phyloP scores from a whole-genome alignment of 2,113 vertebrate genomes.

The Barbus barbus region DNA sequence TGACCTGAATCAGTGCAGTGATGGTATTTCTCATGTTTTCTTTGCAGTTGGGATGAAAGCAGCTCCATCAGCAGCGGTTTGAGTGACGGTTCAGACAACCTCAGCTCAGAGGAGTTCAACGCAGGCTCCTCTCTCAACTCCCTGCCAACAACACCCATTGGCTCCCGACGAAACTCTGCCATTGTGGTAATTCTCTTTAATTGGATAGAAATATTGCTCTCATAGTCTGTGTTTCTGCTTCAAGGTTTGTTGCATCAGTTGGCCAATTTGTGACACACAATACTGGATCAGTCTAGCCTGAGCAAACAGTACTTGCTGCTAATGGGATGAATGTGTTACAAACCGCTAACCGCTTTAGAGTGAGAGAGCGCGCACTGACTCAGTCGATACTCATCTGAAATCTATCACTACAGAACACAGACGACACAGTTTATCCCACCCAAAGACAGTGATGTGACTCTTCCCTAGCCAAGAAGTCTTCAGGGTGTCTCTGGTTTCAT shows the following conservation, averaged over 20 bases:
- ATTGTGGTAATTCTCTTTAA: constrained; percentile 80
- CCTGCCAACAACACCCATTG: constrained; percentile 87
- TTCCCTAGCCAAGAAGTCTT: constrained; percentile 5
- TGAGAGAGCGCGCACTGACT: background rate
- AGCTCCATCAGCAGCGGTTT: constrained; percentile 97
- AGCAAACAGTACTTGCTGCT: background rate
- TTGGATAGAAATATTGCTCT: background rate
- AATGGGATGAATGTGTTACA: constrained; percentile 37
- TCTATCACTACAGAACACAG: constrained; percentile 12
- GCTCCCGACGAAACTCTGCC: constrained; percentile 87
- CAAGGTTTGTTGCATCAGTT: too few species aligned
- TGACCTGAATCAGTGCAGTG: background rate
- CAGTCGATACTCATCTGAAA: constrained; percentile 35
- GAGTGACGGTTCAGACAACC: constrained; percentile 96
- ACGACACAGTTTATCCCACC: constrained; percentile 11
- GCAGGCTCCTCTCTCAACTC: constrained; percentile 94
- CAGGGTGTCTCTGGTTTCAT: constrained; percentile 22
- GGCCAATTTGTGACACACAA: constrained; percentile 1
- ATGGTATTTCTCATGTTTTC: constrained; percentile 30
- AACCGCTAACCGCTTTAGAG: constrained; percentile 7
- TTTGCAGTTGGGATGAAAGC: constrained; percentile 93
- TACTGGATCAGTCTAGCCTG: background rate
- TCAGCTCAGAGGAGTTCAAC: constrained; percentile 96
- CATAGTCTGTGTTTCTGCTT: background rate
- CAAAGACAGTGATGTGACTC: constrained; percentile 23